Percentiles rank a stretch among this genome's conserved stretches.
Evolutionary conservation across 2,113 vertebrate genomes (phyloP).

Genomic region (Cochlearius cochlearius): DNA sequence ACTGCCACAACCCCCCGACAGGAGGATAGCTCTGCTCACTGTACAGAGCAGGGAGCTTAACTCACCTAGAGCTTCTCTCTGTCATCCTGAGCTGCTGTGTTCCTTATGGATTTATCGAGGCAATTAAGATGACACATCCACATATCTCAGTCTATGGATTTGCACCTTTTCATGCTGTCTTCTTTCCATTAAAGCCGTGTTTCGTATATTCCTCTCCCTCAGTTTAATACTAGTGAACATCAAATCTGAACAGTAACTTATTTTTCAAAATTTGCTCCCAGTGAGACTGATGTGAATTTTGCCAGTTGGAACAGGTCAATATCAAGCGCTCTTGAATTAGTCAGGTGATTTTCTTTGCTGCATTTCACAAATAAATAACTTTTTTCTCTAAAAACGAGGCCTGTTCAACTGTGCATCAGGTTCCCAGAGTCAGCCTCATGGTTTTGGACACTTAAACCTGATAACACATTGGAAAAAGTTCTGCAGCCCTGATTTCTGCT

Average conservation of each 20-base stretch:
- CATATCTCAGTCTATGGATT: not conserved
- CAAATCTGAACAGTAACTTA: not conserved
- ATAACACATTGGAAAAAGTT: not conserved
- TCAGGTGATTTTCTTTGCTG: not conserved
- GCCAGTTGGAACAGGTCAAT: not conserved
- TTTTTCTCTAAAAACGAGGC: not conserved
- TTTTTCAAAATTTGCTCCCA: not conserved
- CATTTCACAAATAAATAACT: not conserved
- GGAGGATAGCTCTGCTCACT: not conserved
- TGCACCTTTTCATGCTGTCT: not conserved
- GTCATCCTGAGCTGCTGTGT: not conserved
- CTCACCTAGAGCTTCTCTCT: not conserved
- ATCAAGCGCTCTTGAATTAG: not conserved
- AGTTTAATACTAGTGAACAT: not conserved
- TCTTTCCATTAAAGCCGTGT: not conserved
- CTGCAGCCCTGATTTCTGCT: not conserved
- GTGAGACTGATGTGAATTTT: not conserved
- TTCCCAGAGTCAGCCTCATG: not conserved
- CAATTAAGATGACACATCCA: not conserved
- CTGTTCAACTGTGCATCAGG: not conserved
- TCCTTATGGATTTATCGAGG: not conserved
- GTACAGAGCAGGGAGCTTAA: not conserved
- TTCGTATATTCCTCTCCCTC: not conserved
- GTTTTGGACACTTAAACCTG: not conserved
- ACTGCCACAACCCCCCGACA: rapidly evolving